phyloP scores from a whole-genome alignment of 1,140 invertebrate species.

The Achatina immaculata region DNA sequence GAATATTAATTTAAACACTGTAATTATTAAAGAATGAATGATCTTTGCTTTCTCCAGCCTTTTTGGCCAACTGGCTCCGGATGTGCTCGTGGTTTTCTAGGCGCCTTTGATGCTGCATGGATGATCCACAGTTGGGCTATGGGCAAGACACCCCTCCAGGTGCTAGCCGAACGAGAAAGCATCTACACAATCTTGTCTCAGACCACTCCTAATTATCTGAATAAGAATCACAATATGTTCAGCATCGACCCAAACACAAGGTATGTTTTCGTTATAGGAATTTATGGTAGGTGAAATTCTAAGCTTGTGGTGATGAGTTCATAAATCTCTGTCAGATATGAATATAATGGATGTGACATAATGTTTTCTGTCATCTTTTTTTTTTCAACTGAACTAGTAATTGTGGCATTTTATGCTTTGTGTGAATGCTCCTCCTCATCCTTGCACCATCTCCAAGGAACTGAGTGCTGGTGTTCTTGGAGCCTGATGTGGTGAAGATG shows the following conservation, averaged over 20 bases:
- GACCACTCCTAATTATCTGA: constrained; percentile 95
- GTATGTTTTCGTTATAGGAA: constrained; percentile 54
- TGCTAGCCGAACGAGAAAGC: constrained; percentile 93
- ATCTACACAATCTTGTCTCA: constrained; percentile 92
- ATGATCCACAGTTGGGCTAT: constrained; percentile 88
- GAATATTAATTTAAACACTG: background rate
- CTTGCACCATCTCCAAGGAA: too few species aligned
- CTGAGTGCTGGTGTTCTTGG: too few species aligned
- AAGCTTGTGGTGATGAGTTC: too few species aligned
- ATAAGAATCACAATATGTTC: constrained; percentile 88
- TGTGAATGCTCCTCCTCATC: too few species aligned
- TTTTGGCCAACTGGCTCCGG: constrained; percentile 99
- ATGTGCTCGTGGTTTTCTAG: constrained; percentile 95
- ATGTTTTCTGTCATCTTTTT: too few species aligned
- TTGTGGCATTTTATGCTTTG: too few species aligned
- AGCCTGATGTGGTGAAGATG: too few species aligned
- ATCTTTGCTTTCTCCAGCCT: constrained; percentile 76
- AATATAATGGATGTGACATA: too few species aligned
- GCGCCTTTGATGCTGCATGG: constrained; percentile 96
- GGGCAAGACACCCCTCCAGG: constrained; percentile 71
- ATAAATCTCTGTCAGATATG: too few species aligned
- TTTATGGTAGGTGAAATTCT: too few species aligned
- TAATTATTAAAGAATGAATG: too few species aligned
- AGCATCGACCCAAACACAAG: constrained; percentile 89
- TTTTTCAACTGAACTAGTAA: too few species aligned